Percentiles rank a stretch among this genome's conserved stretches.
These are phyloP conservation scores for Therioaphis trifolii DNA, from an alignment of 2,888 invertebrate species.

Conservation along the genomic window DNA sequence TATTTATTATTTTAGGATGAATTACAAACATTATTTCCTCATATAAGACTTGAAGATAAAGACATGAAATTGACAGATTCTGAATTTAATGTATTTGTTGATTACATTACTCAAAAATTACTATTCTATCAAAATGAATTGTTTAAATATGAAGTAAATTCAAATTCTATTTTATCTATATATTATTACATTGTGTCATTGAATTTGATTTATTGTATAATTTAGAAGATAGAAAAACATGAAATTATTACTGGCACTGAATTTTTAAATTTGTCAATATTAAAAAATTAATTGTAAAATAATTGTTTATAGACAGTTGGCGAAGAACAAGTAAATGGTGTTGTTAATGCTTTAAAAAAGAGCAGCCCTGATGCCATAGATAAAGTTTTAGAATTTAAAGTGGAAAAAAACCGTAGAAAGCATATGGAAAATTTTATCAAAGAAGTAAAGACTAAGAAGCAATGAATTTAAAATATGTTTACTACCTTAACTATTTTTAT, in stretches of 20 bases:
- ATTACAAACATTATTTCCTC: slow-evolving; percentile 79
- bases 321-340: slow-evolving; percentile 43
- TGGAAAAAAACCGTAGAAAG: slow-evolving; percentile 42
- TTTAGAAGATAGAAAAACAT: neutral
- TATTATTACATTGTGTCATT: neutral
- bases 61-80: slow-evolving; percentile 74
- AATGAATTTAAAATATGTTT: slow-evolving; percentile 1
- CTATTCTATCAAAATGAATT: slow-evolving; percentile 82
- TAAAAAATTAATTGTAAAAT: neutral
- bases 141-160: slow-evolving; percentile 75
- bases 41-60: slow-evolving; percentile 77
- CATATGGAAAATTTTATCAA: slow-evolving; percentile 45
- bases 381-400: slow-evolving; percentile 40
- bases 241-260: neutral
- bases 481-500: slow-evolving; percentile 53
- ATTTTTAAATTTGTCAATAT: neutral
- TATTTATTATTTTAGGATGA: slow-evolving; percentile 71
- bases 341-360: slow-evolving; percentile 25
- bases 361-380: slow-evolving; percentile 9
- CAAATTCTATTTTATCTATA: slow-evolving; percentile 8
- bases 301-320: slow-evolving; percentile 35
- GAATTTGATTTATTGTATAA: neutral
- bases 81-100: slow-evolving; percentile 81
- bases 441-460: slow-evolving; percentile 27
- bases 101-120: slow-evolving; percentile 82